These are phyloP conservation scores for Sphecodes monilicornis DNA, from an alignment of 2,888 invertebrate genomes.

Conservation along the genomic window DNA sequence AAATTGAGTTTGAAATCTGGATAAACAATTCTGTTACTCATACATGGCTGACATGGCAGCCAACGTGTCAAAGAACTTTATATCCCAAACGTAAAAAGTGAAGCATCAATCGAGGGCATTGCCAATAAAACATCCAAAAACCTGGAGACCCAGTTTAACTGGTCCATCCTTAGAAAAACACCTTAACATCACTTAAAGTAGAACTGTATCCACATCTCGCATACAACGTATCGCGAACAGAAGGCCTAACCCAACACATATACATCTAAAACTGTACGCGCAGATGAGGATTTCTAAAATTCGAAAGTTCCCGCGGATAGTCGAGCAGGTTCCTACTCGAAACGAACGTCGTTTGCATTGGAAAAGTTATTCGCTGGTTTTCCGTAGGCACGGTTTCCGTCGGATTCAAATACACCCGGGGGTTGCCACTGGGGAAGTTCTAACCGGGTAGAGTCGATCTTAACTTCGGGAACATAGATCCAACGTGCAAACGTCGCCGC, in stretches of 20 bases:
- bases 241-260: neutral
- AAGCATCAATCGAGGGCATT: neutral
- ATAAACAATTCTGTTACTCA: too few species aligned
- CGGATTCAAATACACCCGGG: slow-evolving; percentile 25
- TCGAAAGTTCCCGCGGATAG: slow-evolving; percentile 7
- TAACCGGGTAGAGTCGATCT: slow-evolving; percentile 42
- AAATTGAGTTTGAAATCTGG: too few species aligned
- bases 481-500: slow-evolving; percentile 47
- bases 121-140: neutral
- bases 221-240: neutral
- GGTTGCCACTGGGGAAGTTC: slow-evolving; percentile 33
- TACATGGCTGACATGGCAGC: too few species aligned
- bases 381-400: slow-evolving; percentile 1
- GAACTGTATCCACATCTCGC: neutral
- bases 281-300: slow-evolving; percentile 17
- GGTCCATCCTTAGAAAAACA: neutral
- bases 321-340: neutral
- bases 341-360: slow-evolving; percentile 32
- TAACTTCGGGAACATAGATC: slow-evolving; percentile 56
- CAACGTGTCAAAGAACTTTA: too few species aligned
- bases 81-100: neutral
- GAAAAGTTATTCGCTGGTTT: slow-evolving; percentile 39
- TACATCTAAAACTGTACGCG: neutral
- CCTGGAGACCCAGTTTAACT: neutral
- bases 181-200: neutral